Base-by-base conservation (phyloP, 2,113 vertebrate species). In the Galemys pyrenaicus region DNA sequence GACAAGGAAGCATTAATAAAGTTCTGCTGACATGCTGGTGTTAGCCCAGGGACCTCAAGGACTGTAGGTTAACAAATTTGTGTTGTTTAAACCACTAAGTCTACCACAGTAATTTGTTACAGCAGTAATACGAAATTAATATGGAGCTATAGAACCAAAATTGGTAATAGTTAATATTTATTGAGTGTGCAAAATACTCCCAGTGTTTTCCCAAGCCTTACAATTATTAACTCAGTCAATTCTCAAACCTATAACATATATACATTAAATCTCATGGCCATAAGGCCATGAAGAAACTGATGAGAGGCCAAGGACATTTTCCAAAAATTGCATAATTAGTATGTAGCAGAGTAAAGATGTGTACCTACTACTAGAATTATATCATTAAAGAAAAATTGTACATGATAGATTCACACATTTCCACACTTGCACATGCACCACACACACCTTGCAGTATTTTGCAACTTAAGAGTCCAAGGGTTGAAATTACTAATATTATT, bases 111-210 rank as follows among this genome's bases (percentile, higher is more conserved):
- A 41, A 77, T 87, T 92, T 79, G 5, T 91, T 88, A 87, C 1
- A 94, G 68, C 20, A 95, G 22, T 39, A 77, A 62, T 30, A 85
- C 3, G 16, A 93, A 90, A 68, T 41, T n/a, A 84, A 78, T 51
- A 74, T 5, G 32, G 56, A 77, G 5, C 7, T 58, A 68, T 4
- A 87, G 10, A 6, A 35, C 12, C 13, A 73, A 86, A 56, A 54
- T 1, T 37, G 6, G 6, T 73, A 74, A 78, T 35, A 94, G 67
- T 49, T 85, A 46, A 62, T 39, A 74, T 26, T 88, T 58, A 82
- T 11, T 75, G 58, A 80, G 35, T 71, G 22, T 6, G 67, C 37
- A 44, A 13, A 89, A 24, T 17, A 12, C 37, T 35, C 6, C 12
- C 80, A 2, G 39, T 26, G 62, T 30, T 62, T 20, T 91, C 13